phyloP scores from a whole-genome alignment of 2,888 invertebrate genomes.

The Andrena flavipes region DNA sequence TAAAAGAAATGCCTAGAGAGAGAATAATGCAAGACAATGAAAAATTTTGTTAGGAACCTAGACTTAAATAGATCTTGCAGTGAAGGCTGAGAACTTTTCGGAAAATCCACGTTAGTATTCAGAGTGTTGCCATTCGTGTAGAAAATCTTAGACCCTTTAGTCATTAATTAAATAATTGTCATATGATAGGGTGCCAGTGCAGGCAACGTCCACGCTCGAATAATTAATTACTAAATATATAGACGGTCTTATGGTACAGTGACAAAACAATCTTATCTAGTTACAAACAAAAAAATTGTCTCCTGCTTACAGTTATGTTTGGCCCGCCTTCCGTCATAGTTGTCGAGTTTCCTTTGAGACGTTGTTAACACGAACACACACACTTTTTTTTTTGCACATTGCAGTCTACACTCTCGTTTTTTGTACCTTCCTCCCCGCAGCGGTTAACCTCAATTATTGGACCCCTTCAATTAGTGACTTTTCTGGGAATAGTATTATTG shows the following conservation, averaged over 20 bases:
- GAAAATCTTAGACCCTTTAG: not conserved
- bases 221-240: not conserved
- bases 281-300: constrained; percentile 1
- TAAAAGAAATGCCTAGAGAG: not conserved
- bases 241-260: not conserved
- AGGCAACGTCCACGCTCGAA: not conserved
- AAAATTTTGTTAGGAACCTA: not conserved
- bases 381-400: constrained; percentile 58
- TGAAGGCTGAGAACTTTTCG: too few relatives aligned
- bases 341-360: constrained; percentile 37
- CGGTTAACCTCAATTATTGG: not conserved
- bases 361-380: constrained; percentile 30
- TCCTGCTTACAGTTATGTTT: constrained; percentile 52
- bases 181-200: not conserved
- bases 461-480: not conserved
- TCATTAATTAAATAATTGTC: not conserved
- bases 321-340: constrained; percentile 58
- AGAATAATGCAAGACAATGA: not conserved
- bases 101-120: too few relatives aligned
- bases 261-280: not conserved
- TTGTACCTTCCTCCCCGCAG: not conserved
- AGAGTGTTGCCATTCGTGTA: not conserved
- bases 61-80: not conserved
- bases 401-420: constrained; percentile 45
- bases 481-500: constrained; percentile 14